These are phyloP conservation scores for Glyphotaelius pellucidus DNA, from an alignment of 2,888 invertebrate species.

Conservation along the genomic window DNA sequence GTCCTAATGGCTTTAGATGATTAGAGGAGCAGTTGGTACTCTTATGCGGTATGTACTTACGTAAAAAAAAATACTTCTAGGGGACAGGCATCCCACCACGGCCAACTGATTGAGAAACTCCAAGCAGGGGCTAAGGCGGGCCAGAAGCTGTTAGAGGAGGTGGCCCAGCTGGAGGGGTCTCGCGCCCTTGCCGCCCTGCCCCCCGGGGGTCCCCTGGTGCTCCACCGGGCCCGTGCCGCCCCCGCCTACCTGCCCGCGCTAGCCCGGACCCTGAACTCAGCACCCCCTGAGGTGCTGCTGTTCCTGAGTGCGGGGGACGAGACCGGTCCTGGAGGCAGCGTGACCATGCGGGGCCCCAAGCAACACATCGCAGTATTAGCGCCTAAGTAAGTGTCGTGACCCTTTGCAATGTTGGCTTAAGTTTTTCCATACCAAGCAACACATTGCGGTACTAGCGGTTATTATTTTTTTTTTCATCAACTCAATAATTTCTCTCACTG, in stretches of 20 bases:
- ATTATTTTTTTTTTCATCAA: background rate
- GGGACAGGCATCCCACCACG: conserved; percentile 83
- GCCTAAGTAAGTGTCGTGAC: conserved; percentile 76
- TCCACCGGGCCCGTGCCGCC: conserved; percentile 72
- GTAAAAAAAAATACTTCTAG: conserved; percentile 72
- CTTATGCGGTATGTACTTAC: too few relatives aligned
- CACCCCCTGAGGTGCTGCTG: background rate
- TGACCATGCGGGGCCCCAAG: conserved; percentile 78
- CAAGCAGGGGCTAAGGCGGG: conserved; percentile 70
- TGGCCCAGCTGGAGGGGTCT: conserved; percentile 69
- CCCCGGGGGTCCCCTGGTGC: conserved; percentile 70
- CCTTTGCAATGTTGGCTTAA: too few relatives aligned
- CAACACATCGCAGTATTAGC: conserved; percentile 78
- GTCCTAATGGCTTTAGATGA: too few relatives aligned
- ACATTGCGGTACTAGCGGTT: background rate
- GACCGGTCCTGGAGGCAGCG: conserved; percentile 73
- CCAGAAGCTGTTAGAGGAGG: conserved; percentile 17
- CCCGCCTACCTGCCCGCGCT: conserved; percentile 2
- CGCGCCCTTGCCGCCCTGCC: background rate
- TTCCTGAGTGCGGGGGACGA: conserved; percentile 67
- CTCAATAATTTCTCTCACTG: background rate
- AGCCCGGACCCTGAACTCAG: background rate
- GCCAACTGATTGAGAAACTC: conserved; percentile 85
- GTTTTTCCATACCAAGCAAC: background rate
- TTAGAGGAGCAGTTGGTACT: background rate